Conservation (phyloP, 2,113 vertebrate species). For the Pithys albifrons region DNA sequence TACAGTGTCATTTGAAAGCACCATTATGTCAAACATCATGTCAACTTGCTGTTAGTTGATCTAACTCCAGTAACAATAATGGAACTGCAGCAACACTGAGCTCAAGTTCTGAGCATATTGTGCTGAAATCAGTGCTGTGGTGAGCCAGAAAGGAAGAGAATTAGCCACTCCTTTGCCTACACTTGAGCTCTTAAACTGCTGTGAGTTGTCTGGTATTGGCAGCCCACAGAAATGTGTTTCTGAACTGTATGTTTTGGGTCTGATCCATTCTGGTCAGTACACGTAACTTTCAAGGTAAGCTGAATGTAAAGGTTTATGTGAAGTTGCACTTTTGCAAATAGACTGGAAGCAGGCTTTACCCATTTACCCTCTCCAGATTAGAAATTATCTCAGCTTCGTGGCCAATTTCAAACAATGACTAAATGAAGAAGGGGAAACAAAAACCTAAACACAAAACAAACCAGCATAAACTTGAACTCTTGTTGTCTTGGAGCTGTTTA, state of each 20-base stretch:
- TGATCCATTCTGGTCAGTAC: neutral
- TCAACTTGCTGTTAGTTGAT: neutral
- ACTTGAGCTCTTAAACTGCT: neutral
- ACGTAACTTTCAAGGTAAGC: neutral
- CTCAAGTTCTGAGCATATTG: neutral
- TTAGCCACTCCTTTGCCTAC: neutral
- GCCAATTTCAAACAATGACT: neutral
- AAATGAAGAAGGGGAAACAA: neutral
- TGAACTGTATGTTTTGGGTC: neutral
- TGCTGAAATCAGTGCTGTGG: neutral
- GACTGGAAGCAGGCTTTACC: neutral
- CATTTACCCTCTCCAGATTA: neutral
- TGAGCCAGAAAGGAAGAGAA: neutral
- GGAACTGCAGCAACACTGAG: neutral
- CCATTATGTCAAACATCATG: neutral
- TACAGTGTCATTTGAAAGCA: neutral
- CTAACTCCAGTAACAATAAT: neutral
- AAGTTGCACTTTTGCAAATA: neutral
- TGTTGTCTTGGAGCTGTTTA: neutral
- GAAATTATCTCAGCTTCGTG: neutral
- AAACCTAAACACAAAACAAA: neutral
- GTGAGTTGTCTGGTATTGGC: neutral
- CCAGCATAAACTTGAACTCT: neutral
- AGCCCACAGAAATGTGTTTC: neutral
- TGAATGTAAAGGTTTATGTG: neutral